Conservation (phyloP, 2,113 vertebrate species). For the Corynorhinus townsendii region DNA sequence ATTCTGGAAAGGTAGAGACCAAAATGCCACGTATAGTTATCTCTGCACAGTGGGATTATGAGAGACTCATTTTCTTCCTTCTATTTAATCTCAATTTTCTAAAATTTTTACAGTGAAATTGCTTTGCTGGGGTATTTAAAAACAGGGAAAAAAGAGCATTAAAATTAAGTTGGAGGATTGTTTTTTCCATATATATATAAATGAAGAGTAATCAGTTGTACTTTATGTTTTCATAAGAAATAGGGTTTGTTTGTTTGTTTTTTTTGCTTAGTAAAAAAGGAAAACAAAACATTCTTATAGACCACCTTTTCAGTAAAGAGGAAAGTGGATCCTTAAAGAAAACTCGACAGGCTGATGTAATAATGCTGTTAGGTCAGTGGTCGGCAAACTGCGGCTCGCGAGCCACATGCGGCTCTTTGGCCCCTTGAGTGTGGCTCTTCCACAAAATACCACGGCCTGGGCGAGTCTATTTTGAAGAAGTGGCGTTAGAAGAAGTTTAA, state of each 20-base stretch:
- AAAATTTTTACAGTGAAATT: background rate
- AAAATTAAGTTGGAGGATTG: background rate
- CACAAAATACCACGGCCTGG: no score
- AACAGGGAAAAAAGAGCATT: background rate
- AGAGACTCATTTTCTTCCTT: background rate
- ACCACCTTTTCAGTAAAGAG: background rate
- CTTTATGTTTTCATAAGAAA: background rate
- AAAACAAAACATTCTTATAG: background rate
- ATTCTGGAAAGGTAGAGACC: background rate
- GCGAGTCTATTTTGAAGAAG: no score
- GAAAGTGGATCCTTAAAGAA: background rate
- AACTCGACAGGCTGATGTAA: background rate
- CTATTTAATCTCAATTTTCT: slow-evolving; percentile 26
- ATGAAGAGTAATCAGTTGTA: background rate
- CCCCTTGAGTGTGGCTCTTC: no score
- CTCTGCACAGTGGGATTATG: background rate
- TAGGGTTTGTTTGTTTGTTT: background rate
- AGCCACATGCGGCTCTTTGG: no score
- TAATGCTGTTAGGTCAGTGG: no score
- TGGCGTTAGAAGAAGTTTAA: no score
- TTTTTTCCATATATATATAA: background rate
- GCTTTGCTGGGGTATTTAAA: slow-evolving; percentile 7
- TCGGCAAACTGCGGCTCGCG: no score
- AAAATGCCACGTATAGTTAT: background rate
- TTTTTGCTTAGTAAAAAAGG: background rate